phyloP scores from a whole-genome alignment of 1,140 invertebrate genomes.

The Nylanderia fulva region DNA sequence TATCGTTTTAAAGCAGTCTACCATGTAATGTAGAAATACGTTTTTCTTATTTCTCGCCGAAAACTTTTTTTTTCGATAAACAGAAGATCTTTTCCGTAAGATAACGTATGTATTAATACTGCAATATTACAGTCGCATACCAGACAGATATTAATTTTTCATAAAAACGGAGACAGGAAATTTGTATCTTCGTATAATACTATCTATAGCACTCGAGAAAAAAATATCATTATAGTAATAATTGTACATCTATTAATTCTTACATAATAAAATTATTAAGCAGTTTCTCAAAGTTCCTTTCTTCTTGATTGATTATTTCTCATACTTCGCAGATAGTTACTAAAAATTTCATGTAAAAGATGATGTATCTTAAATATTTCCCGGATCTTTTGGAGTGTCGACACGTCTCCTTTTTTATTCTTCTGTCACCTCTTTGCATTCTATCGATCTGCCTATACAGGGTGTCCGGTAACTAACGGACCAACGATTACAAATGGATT shows the following conservation, averaged over 20 bases:
- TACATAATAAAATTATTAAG: not conserved
- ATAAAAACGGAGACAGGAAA: not conserved
- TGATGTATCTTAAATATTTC: slow-evolving; percentile 10
- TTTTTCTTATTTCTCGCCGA: not conserved
- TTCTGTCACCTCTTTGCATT: not conserved
- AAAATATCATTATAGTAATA: not conserved
- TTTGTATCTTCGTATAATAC: not conserved
- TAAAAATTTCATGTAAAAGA: not conserved
- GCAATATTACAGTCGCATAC: not conserved
- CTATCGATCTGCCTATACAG: slow-evolving; percentile 55
- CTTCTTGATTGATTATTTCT: not conserved
- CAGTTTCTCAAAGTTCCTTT: not conserved
- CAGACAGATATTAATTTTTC: not conserved
- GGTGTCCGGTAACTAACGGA: too few relatives aligned
- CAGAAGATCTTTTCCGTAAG: not conserved
- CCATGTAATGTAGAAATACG: not conserved
- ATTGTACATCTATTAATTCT: not conserved
- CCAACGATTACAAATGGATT: too few relatives aligned
- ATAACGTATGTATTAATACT: not conserved
- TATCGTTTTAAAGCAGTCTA: slow-evolving; percentile 45
- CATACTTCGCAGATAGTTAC: not conserved
- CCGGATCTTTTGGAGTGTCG: not conserved
- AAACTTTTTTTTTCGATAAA: not conserved
- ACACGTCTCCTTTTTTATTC: not conserved
- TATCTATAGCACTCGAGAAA: too few relatives aligned